A percentile compares a stretch with the other conserved stretches of the same genome.
These are phyloP conservation scores for Rutilus rutilus DNA, from an alignment of 2,113 vertebrate genomes.

Conservation along the genomic window DNA sequence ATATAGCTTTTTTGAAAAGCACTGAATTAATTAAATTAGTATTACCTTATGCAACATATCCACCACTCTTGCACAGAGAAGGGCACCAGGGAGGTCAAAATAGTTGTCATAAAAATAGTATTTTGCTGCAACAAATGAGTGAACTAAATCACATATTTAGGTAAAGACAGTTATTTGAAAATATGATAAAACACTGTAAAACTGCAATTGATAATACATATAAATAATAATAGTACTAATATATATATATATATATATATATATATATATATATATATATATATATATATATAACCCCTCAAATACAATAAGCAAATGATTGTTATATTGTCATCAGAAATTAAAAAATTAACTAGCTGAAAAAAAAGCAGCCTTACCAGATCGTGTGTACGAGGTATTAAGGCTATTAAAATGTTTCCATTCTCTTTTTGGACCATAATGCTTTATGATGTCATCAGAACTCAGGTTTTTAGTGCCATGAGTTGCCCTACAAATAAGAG, in stretches of 20 bases:
- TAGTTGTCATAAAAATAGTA: conserved; percentile 97
- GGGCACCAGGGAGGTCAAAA: conserved; percentile 92
- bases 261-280: too few relatives aligned
- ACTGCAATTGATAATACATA: not conserved
- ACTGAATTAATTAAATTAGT: not conserved
- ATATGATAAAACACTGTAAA: conserved; percentile 46
- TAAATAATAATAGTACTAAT: too few relatives aligned
- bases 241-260: too few relatives aligned
- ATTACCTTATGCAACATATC: conserved; percentile 88
- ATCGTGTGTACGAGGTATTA: conserved; percentile 83
- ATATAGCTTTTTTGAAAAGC: not conserved
- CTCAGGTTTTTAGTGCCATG: conserved; percentile 86
- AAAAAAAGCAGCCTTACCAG: conserved; percentile 75
- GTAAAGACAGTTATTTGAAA: not conserved
- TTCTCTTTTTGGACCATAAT: conserved; percentile 81
- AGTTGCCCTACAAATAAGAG: conserved; percentile 79
- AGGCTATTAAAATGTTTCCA: conserved; percentile 90
- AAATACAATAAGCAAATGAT: not conserved
- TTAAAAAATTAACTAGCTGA: not conserved
- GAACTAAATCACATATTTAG: not conserved
- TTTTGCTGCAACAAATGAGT: conserved; percentile 78
- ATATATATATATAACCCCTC: too few relatives aligned
- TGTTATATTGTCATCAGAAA: not conserved
- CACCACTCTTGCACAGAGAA: conserved; percentile 89
- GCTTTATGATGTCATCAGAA: conserved; percentile 79